Percentiles rank a stretch among this genome's conserved stretches.
phyloP scores from a whole-genome alignment of 2,888 invertebrate genomes.

The Scaptomyza reducta region DNA sequence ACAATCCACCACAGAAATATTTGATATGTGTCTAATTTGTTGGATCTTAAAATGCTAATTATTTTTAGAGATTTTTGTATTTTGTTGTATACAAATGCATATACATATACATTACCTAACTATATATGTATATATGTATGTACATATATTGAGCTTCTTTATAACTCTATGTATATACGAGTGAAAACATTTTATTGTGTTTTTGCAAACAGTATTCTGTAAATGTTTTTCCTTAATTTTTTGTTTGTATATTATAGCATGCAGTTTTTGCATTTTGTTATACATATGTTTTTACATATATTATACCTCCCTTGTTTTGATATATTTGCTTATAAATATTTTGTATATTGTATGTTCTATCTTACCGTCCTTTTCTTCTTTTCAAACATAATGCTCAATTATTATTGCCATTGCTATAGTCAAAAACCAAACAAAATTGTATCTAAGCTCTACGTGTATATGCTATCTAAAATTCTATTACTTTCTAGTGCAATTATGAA shows the following conservation, averaged over 20 bases:
- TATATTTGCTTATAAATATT: conserved; percentile 25
- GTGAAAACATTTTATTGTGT: conserved; percentile 37
- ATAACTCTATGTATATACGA: conserved; percentile 28
- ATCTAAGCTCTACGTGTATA: conserved; percentile 41
- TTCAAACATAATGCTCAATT: conserved; percentile 47
- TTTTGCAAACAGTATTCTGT: conserved; percentile 69
- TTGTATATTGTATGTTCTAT: conserved; percentile 27
- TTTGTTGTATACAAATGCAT: conserved; percentile 46
- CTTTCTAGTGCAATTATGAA: conserved; percentile 53
- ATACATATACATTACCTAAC: conserved; percentile 20
- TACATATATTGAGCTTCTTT: conserved; percentile 29
- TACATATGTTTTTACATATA: conserved; percentile 14
- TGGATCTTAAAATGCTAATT: conserved; percentile 44
- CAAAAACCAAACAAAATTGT: conserved; percentile 27
- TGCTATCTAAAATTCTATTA: conserved; percentile 44
- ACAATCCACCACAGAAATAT: conserved; percentile 45
- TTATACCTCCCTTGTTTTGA: neutral
- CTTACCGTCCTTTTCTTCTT: conserved; percentile 17
- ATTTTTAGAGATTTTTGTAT: conserved; percentile 53
- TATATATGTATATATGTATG: conserved; percentile 11
- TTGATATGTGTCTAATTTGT: conserved; percentile 48
- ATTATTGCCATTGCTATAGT: conserved; percentile 28
- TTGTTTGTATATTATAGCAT: conserved; percentile 53
- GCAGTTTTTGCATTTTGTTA: conserved; percentile 71
- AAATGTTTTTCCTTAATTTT: conserved; percentile 55